Base-by-base conservation (phyloP, 2,113 vertebrate species). In the Chunga burmeisteri region DNA sequence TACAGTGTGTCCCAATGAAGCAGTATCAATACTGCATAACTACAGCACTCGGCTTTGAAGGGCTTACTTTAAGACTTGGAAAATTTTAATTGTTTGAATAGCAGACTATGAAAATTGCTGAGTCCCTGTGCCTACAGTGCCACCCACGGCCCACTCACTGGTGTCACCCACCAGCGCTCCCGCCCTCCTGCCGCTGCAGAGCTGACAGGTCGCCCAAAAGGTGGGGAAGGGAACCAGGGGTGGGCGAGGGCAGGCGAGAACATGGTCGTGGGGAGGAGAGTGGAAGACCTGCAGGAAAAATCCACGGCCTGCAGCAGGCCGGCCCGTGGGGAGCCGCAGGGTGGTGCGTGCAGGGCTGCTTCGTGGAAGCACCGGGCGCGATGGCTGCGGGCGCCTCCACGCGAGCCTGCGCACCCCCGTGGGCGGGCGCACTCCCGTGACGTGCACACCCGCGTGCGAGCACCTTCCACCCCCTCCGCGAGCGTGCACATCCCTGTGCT, bases 1-100 rank as follows among this genome's bases (percentile, higher is more conserved):
- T 0, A 7, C 30, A 3, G 13, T 0, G 7, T 3, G 42, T 2
- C 36, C 42, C 42, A 18, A 2, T 1, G 25, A 23, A 83, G 47
- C 17, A 44, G 52, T 2, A 36, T 13, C 81, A 14, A 13, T 2
- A 6, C 7, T 1, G 40, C 27, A 42, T 11, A 36, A 18, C n/a
- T 7, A 6, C 9, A 50, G 11, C 1, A 2, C 26, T 13, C 80
- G 47, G 23, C 25, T 40, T 11, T 5, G 27, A 38, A 32, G 19
- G 17, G 7, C 10, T n/a, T 5, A 7, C 6, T 44, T 40, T 8
- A 44, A 55, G 6, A 25, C 11, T 42, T 22, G 6, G 49, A 67
- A 8, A 9, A 0, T 2, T 16, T 22, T 29, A 9, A 52, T 2
- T 49, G 38, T 32, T 40, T 18, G 8, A 66, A 2, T 0, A 50